These are phyloP conservation scores for Scelioninae gen. 2 DNA, from an alignment of 2,888 invertebrate genomes.

Conservation along the genomic window DNA sequence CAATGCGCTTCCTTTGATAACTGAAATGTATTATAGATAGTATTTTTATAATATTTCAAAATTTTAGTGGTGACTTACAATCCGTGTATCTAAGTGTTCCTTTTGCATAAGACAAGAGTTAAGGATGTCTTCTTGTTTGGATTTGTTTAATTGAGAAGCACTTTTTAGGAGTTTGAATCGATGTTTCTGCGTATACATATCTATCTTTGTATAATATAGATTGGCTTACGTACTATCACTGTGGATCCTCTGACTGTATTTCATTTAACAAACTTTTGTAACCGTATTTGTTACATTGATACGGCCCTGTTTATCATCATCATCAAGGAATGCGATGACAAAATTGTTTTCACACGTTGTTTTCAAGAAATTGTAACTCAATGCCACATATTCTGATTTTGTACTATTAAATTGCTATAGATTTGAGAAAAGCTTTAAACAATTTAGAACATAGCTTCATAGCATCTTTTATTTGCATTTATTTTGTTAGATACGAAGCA, in stretches of 20 bases:
- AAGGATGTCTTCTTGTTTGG: slow-evolving; percentile 55
- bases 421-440: too few species aligned
- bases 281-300: slow-evolving; percentile 45
- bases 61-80: neutral
- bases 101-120: slow-evolving; percentile 33
- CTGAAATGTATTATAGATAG: too few species aligned
- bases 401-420: too few species aligned
- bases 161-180: slow-evolving; percentile 63
- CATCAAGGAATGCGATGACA: slow-evolving; percentile 55
- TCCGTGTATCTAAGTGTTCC: slow-evolving; percentile 13
- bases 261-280: slow-evolving; percentile 38
- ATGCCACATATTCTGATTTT: neutral
- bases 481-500: too few species aligned
- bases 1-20: too few species aligned
- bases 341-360: slow-evolving; percentile 37
- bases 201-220: slow-evolving; percentile 65
- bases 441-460: too few species aligned
- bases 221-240: slow-evolving; percentile 66
- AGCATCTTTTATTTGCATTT: too few species aligned
- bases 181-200: slow-evolving; percentile 63
- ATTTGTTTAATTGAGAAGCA: slow-evolving; percentile 58
- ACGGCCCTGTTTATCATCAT: slow-evolving; percentile 45
- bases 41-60: too few species aligned
- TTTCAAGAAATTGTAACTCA: slow-evolving; percentile 33
- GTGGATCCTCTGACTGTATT: slow-evolving; percentile 53